Evolutionary conservation across 2,113 vertebrate genomes (phyloP), one percentile per base, ranked within the genome.

Genomic region (Brachyhypopomus gauderio): DNA sequence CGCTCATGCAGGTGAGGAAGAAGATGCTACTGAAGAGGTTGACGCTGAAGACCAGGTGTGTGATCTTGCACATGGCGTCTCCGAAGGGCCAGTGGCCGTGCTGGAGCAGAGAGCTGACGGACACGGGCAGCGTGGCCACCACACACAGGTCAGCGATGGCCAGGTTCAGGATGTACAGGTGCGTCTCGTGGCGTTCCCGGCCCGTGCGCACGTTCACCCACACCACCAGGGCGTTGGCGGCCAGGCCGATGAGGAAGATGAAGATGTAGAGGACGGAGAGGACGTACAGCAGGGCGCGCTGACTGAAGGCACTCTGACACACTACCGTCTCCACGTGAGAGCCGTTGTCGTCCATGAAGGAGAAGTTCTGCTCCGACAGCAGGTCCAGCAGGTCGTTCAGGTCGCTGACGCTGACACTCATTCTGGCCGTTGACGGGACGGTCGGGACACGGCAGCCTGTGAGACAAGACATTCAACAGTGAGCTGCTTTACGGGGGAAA

Each of bases 21-120:
- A 98, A 96, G 92, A 98, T 97, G 90, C 97, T 97, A 83, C 95
- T 80, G 11, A 96, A 97, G 34, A 97, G 92, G 90, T 97, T 97
- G 90, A 97, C 93, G 84, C 94, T 96, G 90, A 96, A 97, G 78
- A 97, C 89, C 76, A 98, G 92, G 87, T 98, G 96, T 0, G 94
- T 94, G 84, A 96, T 79, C 88, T 97, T 96, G 89, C 97, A 98
- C 0, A 93, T 91, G 82, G 93, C 89, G 80, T 95, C 93, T 0
- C 97, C 96, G 87, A 98, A 95, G 19, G 95, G 90, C 97, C 96
- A 98, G 87, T 93, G 95, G 75, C 95, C 96, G 3, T 94, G 94
- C 83, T 95, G 95, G 55, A 97, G 56, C 0, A 98, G 92, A 20
- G 96, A 97, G 74, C 93, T 90, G 0, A 96, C 94, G 95, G 95